Base-by-base conservation (phyloP, 35 echinoderm and acorn worm genomes). In the Apostichopus californicus region DNA sequence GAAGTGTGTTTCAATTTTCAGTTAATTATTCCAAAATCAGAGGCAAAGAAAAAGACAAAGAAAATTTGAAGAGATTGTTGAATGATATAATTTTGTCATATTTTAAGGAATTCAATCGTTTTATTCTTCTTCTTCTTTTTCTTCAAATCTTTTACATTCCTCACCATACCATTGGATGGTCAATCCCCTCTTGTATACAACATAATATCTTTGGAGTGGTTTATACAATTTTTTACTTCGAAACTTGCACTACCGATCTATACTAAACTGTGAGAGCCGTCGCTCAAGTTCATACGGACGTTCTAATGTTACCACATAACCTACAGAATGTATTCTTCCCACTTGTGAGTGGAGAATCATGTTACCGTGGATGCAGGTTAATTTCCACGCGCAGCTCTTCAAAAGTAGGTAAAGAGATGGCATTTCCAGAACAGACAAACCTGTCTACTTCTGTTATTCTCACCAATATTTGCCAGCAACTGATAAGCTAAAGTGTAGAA, bases 381-480 rank as follows among this genome's bases (percentile, higher is more conserved):
- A 75, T 75, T 75, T 75, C n/a, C 71, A 20, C 71, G 15, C 71
- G 12, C 71, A 59, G 55, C 81, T 85, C 81, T 85, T 59, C 55
- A 85, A 59, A 85, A 85, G 55, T 58, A 85, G 81, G 81, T 23
- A 59, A 85, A 59, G 22, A 59, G 54, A 58, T 85, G 81, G 24
- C 81, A 59, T 85, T 85, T 85, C 10, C 81, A 85, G 81, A 85
- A 15, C 81, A 85, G 56, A 56, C 55, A 54, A 75, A 75, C 15
- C 71, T 20, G 71, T 18, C 71, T 75, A 5, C 17, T 18, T 22
- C 14, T 75, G n/a, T 18, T 18, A 75, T 18, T 75, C 17, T 14
- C 18, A 20, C 17, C 1, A 20, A 75, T 20, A 13, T 75, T 18
- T 75, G 14, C 17, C n/a, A 7, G 6, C 7, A 9, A 9, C 58